These are phyloP conservation scores for Achroia grisella DNA, from an alignment of 1,140 invertebrate genomes.

Conservation along the genomic window DNA sequence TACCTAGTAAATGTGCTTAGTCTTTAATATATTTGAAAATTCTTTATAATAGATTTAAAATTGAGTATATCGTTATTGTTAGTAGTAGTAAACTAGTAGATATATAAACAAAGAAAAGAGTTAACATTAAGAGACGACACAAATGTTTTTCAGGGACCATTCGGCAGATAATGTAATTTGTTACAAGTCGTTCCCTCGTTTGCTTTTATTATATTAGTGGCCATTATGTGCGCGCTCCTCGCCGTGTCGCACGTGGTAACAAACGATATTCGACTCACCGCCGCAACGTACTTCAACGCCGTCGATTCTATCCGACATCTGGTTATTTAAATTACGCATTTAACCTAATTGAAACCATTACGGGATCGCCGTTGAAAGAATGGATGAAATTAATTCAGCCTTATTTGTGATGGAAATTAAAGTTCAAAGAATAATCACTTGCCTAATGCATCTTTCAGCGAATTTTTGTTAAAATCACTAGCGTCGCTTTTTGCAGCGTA, in stretches of 20 bases:
- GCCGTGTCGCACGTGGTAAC: constrained; percentile 19
- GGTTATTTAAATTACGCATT: constrained; percentile 37
- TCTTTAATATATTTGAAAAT: no score
- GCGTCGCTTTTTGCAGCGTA: constrained; percentile 4
- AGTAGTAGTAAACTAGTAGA: no score
- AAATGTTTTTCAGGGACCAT: constrained; percentile 31
- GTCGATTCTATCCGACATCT: constrained; percentile 17
- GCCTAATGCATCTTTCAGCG: no score
- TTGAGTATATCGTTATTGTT: no score
- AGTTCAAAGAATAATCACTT: constrained; percentile 6
- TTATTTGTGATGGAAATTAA: constrained; percentile 21
- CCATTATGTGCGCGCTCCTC: constrained; percentile 27
- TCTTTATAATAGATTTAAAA: no score
- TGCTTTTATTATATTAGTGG: constrained; percentile 47
- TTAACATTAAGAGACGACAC: constrained; percentile 16
- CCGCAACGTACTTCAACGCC: constrained; percentile 4
- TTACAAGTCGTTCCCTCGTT: constrained; percentile 44
- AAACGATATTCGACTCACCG: constrained; percentile 18
- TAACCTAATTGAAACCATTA: constrained; percentile 33
- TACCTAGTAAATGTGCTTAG: no score
- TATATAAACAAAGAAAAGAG: constrained; percentile 11
- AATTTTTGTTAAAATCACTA: no score
- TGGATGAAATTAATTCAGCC: constrained; percentile 20
- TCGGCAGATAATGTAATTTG: constrained; percentile 48
- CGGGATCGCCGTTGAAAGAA: constrained; percentile 20